Conservation (phyloP, 2,888 invertebrate species). For the Caradrina kadenii region DNA sequence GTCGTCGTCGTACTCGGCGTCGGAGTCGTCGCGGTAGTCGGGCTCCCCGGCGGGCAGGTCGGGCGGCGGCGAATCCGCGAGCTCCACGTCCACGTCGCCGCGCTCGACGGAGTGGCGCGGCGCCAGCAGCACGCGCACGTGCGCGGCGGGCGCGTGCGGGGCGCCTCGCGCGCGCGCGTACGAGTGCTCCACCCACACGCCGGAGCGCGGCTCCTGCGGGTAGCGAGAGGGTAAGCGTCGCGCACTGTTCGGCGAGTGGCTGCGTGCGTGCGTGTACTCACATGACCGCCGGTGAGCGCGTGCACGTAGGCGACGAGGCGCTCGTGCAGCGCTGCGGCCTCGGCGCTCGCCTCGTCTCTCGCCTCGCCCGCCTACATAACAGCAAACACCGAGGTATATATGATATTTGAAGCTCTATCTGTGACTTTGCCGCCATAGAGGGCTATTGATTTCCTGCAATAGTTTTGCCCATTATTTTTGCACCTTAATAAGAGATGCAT, state of each 20-base stretch:
- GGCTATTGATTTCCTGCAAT: too few relatives aligned
- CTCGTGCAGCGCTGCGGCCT: conserved; percentile 74
- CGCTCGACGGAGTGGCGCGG: conserved; percentile 50
- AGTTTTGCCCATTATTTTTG: too few relatives aligned
- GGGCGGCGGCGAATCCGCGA: conserved; percentile 50
- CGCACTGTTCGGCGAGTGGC: neutral
- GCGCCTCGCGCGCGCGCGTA: conserved; percentile 76
- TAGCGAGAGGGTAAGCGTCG: neutral
- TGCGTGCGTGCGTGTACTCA: conserved; percentile 67
- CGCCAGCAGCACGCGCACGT: conserved; percentile 71
- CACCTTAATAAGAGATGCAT: too few relatives aligned
- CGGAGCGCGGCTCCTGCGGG: conserved; percentile 67
- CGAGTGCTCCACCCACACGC: conserved; percentile 85
- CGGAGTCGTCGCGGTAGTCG: conserved; percentile 47
- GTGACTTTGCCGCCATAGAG: too few relatives aligned
- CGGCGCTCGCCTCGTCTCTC: conserved; percentile 30
- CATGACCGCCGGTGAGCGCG: conserved; percentile 71
- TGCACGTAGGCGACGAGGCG: conserved; percentile 81
- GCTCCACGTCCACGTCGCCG: conserved; percentile 54
- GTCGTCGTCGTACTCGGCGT: conserved; percentile 59
- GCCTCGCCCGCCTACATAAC: conserved; percentile 26
- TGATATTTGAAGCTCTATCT: too few relatives aligned
- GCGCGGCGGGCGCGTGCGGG: conserved; percentile 61
- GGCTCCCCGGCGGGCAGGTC: conserved; percentile 44
- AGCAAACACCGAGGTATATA: neutral